Conservation (phyloP, 2,797 vertebrate species). For the Falco peregrinus region DNA sequence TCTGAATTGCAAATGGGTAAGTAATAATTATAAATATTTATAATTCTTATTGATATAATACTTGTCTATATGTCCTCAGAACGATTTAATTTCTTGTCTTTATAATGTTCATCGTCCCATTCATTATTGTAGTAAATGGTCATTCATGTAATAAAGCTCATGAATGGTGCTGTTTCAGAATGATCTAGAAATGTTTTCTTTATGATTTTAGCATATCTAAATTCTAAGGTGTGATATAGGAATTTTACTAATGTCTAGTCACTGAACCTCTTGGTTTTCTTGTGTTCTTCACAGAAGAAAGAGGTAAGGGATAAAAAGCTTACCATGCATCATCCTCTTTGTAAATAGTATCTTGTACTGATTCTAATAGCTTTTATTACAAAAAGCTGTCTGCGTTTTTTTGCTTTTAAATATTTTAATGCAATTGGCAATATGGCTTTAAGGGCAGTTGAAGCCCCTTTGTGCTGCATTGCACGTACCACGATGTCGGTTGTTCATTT, state of each 20-base stretch:
- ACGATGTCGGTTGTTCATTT: background rate
- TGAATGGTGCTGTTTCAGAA: background rate
- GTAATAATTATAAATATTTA: slow-evolving; percentile 24
- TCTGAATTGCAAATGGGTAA: slow-evolving; percentile 96
- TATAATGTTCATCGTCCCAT: background rate
- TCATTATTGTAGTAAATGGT: background rate
- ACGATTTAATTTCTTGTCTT: background rate
- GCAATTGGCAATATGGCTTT: background rate
- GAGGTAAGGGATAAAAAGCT: background rate
- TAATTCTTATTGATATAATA: background rate
- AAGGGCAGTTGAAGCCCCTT: background rate
- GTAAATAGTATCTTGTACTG: background rate
- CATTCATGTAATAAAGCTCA: background rate
- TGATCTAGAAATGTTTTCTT: background rate
- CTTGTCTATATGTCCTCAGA: background rate
- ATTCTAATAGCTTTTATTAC: background rate
- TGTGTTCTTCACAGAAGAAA: background rate
- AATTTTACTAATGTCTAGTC: background rate
- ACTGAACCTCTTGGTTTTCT: background rate
- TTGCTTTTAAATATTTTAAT: background rate
- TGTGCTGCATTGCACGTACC: background rate
- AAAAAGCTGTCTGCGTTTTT: background rate
- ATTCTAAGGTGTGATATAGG: background rate
- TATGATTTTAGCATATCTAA: background rate
- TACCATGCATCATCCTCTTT: background rate